Evolutionary conservation across 2,888 invertebrate genomes (phyloP), one percentile per base, ranked within the genome.

Genomic region (Standfussiana lucernea): DNA sequence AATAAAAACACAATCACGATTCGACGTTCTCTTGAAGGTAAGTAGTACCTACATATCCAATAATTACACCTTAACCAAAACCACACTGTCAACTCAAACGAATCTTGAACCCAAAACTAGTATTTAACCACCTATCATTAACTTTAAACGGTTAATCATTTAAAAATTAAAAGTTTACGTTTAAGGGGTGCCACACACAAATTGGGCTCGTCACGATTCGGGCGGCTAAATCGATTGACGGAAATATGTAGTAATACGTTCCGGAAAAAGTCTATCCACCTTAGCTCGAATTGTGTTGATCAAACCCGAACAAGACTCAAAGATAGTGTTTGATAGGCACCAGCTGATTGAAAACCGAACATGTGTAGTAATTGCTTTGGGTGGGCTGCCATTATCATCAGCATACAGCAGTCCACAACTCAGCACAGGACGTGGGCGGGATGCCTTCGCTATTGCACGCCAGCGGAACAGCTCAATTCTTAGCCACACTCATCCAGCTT

Each of bases 61-160:
- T 78, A 77, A 85, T 77, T 74, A 77, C 68, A 81, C 13, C 64
- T 69, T 59, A 11, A 62, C 28, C 32, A 11, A 64, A 67, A n/a
- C 40, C 15, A 47, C 62, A 59, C 79, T 86, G 83, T 86, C 74
- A 86, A 83, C 59, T 61, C 35, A 6, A 47, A 56, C 24, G 42
- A 21, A 56, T 40, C 53, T 66, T 53, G 2, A 53, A 56, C 45
- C 53, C 21, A 35, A 72, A 53, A 50, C 59, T 84, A 78, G 78
- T 50, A 83, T 72, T 81, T 82, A 86, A 56, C 50, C 62, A 68
- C n/a, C 67, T 82, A 64, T 72, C 6, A 84, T 85, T 81, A 62
- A 72, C 37, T 64, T 21, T 85, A 84, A 84, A 59, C 59, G 47
- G 82, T 47, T 67, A 56, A 75, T 72, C 59, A 61, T 78, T 78